phyloP scores from a whole-genome alignment of 2,797 vertebrate species.

The Geotrypetes seraphini region DNA sequence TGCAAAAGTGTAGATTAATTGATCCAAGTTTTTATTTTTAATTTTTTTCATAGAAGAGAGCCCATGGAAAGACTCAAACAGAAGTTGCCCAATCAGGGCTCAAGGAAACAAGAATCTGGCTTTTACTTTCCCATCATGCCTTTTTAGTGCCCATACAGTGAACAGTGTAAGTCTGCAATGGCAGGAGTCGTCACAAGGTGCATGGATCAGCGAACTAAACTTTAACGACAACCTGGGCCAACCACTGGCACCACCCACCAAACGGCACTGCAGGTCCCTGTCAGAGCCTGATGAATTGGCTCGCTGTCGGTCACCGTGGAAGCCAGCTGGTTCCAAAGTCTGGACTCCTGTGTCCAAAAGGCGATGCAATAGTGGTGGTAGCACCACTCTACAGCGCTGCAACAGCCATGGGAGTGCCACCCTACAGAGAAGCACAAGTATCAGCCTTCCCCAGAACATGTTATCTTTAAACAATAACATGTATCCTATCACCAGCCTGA shows the following conservation, averaged over 20 bases:
- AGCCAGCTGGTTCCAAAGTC: slow-evolving; percentile 53
- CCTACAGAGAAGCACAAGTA: slow-evolving; percentile 41
- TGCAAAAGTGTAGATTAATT: too few species aligned
- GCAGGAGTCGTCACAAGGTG: slow-evolving; percentile 31
- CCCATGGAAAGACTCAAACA: slow-evolving; percentile 44
- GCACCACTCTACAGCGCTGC: slow-evolving; percentile 46
- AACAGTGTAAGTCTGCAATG: slow-evolving; percentile 32
- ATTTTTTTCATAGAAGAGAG: slow-evolving; percentile 34
- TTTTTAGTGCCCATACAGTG: slow-evolving; percentile 16
- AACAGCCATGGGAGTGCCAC: slow-evolving; percentile 38
- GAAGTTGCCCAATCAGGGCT: slow-evolving; percentile 28
- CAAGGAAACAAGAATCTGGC: slow-evolving; percentile 23
- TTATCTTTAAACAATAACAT: slow-evolving; percentile 23
- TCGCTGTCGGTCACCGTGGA: slow-evolving; percentile 52
- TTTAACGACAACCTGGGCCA: slow-evolving; percentile 40
- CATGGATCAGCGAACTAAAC: slow-evolving; percentile 35
- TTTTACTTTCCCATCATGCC: slow-evolving; percentile 28
- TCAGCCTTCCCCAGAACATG: slow-evolving; percentile 35
- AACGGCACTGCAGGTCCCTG: slow-evolving; percentile 60
- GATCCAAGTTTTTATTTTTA: not conserved
- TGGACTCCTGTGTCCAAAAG: slow-evolving; percentile 63
- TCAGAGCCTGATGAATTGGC: slow-evolving; percentile 60
- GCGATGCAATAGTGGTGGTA: slow-evolving; percentile 54
- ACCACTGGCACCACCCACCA: slow-evolving; percentile 50
- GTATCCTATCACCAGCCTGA: slow-evolving; percentile 31